These are phyloP conservation scores for Temnothorax curvispinosus DNA, from an alignment of 1,140 invertebrate species.

Conservation along the genomic window DNA sequence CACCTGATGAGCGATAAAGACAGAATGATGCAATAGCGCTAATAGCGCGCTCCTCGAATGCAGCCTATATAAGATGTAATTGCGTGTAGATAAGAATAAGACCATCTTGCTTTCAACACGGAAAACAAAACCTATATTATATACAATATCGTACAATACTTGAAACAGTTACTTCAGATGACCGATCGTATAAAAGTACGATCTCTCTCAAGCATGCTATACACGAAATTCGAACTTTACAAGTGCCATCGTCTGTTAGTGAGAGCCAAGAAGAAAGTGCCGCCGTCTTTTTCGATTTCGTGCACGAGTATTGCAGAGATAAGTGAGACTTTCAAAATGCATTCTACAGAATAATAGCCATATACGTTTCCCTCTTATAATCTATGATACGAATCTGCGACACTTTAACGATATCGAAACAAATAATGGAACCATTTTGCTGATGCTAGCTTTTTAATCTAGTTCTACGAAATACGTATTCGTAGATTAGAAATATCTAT, in stretches of 20 bases:
- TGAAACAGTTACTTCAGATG: slow-evolving; percentile 49
- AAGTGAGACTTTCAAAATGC: slow-evolving; percentile 35
- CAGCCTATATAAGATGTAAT: slow-evolving; percentile 15
- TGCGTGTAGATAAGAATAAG: not conserved
- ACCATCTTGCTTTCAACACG: not conserved
- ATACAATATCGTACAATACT: slow-evolving; percentile 5
- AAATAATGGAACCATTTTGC: slow-evolving; percentile 9
- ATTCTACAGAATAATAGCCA: slow-evolving; percentile 10
- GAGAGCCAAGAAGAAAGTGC: slow-evolving; percentile 12
- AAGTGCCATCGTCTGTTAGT: slow-evolving; percentile 44
- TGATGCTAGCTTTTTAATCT: not conserved
- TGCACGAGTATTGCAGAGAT: slow-evolving; percentile 23
- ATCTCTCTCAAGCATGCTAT: slow-evolving; percentile 13
- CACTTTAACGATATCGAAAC: not conserved
- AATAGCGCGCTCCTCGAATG: too few relatives aligned
- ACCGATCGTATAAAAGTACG: slow-evolving; percentile 51
- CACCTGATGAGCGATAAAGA: too few relatives aligned
- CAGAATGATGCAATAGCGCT: too few relatives aligned
- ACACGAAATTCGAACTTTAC: slow-evolving; percentile 46
- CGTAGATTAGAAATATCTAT: not conserved
- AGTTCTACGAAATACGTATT: not conserved
- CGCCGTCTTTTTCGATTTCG: slow-evolving; percentile 21
- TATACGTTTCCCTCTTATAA: not conserved
- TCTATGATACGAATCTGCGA: not conserved
- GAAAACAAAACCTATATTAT: not conserved